These are phyloP conservation scores for Oriolus oriolus DNA, from an alignment of 2,113 vertebrate species.

Conservation along the genomic window DNA sequence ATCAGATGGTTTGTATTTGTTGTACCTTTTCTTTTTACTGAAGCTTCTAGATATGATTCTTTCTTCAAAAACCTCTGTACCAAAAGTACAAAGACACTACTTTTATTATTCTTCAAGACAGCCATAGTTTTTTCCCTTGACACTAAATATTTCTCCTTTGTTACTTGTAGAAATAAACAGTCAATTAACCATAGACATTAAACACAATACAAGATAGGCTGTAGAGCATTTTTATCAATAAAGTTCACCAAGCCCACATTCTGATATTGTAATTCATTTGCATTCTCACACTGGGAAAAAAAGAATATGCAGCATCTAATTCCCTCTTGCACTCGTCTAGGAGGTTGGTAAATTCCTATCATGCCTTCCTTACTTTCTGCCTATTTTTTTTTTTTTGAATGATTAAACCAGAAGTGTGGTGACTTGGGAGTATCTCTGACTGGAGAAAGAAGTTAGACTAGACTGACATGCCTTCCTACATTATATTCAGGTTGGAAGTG, in stretches of 20 bases:
- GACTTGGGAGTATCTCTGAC: not conserved
- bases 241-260: not conserved
- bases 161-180: not conserved
- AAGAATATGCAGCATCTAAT: not conserved
- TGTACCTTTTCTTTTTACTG: not conserved
- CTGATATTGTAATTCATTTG: not conserved
- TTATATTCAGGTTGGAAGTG: not conserved
- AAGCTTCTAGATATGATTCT: not conserved
- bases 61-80: not conserved
- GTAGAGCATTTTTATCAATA: not conserved
- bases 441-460: not conserved
- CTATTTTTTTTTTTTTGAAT: not conserved
- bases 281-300: not conserved
- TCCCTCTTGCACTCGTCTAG: not conserved
- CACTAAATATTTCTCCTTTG: not conserved
- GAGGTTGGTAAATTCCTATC: not conserved
- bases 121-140: not conserved
- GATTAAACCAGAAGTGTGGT: not conserved
- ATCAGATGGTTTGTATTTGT: not conserved
- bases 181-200: not conserved
- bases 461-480: not conserved
- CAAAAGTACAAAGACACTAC: not conserved
- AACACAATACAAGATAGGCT: not conserved
- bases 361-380: not conserved
- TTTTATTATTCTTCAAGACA: not conserved